These are phyloP conservation scores for Eupithecia pulchellata DNA, from an alignment of 2,888 invertebrate genomes.

Conservation along the genomic window DNA sequence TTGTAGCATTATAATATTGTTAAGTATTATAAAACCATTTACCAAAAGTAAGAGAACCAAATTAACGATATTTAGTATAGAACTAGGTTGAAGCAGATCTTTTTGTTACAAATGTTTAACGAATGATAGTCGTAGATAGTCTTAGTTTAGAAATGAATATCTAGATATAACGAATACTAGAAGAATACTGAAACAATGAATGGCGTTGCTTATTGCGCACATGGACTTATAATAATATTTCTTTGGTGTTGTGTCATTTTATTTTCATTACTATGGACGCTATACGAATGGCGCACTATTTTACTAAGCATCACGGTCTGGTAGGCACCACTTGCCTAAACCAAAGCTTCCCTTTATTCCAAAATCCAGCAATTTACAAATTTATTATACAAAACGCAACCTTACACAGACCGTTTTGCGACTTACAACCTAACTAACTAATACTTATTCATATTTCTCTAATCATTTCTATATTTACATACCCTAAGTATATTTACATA, in stretches of 20 bases:
- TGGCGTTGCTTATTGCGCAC: constrained; percentile 72
- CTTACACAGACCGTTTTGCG: constrained; percentile 58
- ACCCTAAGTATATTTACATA: constrained; percentile 76
- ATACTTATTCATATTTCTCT: constrained; percentile 51
- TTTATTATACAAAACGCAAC: constrained; percentile 51
- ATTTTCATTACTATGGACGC: constrained; percentile 76
- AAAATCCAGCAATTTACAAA: constrained; percentile 49
- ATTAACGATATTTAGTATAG: neutral
- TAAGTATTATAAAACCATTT: neutral
- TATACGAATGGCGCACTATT: constrained; percentile 71
- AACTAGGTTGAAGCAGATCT: constrained; percentile 32
- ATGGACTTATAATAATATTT: constrained; percentile 76
- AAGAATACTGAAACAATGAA: constrained; percentile 79
- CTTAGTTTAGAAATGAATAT: constrained; percentile 44
- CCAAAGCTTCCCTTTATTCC: constrained; percentile 44
- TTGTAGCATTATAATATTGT: neutral
- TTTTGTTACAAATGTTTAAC: constrained; percentile 18
- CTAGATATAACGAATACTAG: constrained; percentile 66
- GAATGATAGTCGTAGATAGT: constrained; percentile 9
- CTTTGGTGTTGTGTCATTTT: constrained; percentile 83
- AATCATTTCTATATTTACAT: constrained; percentile 70
- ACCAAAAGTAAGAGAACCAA: neutral
- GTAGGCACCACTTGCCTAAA: constrained; percentile 48
- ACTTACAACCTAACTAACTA: constrained; percentile 60
- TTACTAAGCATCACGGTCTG: constrained; percentile 53